Base-by-base conservation (phyloP, 1,140 invertebrate species). In the Brachionus rotundiformis region DNA sequence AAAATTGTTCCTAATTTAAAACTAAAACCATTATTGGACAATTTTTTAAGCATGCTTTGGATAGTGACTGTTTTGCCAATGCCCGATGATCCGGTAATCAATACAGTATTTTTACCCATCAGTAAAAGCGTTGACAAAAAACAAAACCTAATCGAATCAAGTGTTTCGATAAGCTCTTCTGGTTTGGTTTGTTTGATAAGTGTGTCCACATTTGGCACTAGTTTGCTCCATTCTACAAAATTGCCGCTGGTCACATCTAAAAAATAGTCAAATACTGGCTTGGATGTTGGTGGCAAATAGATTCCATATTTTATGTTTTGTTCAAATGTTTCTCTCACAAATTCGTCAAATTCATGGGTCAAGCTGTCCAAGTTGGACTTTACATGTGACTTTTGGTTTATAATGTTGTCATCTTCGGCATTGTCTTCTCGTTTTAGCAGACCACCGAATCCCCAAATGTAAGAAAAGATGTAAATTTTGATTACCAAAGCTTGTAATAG, bases 401-500 rank as follows among this genome's bases (percentile, higher is more conserved):
- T 82, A 2, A 76, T 76, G 33, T 82, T 77, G 31, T 82, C 87
- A 16, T 87, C 86, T 75, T 88, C 87, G 36, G 84, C 82, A 79
- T 88, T 86, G 47, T 88, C 87, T 81, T 85, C 84, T n/a, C 87
- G 83, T 29, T 89, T 86, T 1, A 93, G 88, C 85, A 93, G 93
- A 0, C 92, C 92, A 29, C 92, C 92, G 7, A 93, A 85, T 0
- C 90, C 89, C 93, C 93, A 94, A 2, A 93, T 85, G 83, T 91
- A 92, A 6, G 90, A 89, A 83, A 92, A 92, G 59, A 92, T 87
- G 84, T 92, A 92, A 7, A 90, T 89, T 84, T 92, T 91, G 10
- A 88, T 89, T 4, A 93, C 85, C 81, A 92, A 90, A 23, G 89
- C 90, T 1, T 83, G 39, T 0, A 89, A 83, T 73, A 87, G 85